Percentiles rank a stretch among this genome's conserved stretches.
phyloP scores from a whole-genome alignment of 1,140 invertebrate genomes.

The Archegozetes longisetosus region DNA sequence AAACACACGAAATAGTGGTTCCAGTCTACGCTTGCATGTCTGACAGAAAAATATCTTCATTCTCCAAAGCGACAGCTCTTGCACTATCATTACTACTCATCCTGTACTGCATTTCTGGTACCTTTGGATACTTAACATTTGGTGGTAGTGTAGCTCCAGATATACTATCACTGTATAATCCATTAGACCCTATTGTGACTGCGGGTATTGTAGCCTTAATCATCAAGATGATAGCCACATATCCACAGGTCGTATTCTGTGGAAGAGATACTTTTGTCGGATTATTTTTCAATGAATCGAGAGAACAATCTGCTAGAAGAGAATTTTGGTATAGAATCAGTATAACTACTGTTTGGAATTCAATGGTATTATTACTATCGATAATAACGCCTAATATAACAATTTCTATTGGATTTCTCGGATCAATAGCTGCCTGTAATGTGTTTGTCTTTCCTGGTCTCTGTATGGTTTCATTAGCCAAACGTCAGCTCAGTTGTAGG shows the following conservation, averaged over 20 bases:
- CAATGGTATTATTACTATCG: slow-evolving; percentile 37
- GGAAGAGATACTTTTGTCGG: slow-evolving; percentile 37
- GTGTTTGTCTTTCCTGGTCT: slow-evolving; percentile 19
- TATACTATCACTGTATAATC: slow-evolving; percentile 39
- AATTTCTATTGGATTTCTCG: slow-evolving; percentile 45
- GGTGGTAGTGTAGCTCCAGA: slow-evolving; percentile 44
- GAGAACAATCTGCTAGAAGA: slow-evolving; percentile 12
- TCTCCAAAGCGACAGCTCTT: slow-evolving; percentile 36
- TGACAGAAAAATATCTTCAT: slow-evolving; percentile 35
- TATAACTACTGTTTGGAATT: slow-evolving; percentile 43
- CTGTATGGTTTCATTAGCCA: slow-evolving; percentile 12
- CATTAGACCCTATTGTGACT: slow-evolving; percentile 32
- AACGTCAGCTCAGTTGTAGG: neutral
- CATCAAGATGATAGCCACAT: slow-evolving; percentile 51
- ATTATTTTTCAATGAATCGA: slow-evolving; percentile 22
- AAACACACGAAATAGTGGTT: slow-evolving; percentile 53
- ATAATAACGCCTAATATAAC: slow-evolving; percentile 47
- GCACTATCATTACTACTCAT: slow-evolving; percentile 44
- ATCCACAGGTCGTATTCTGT: slow-evolving; percentile 51
- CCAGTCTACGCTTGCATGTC: slow-evolving; percentile 46
- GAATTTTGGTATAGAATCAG: slow-evolving; percentile 30
- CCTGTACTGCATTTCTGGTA: slow-evolving; percentile 43
- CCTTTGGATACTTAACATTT: slow-evolving; percentile 49
- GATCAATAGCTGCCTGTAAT: slow-evolving; percentile 23
- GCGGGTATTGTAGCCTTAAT: slow-evolving; percentile 41